These are phyloP conservation scores for Percopsis transmontana DNA, from an alignment of 2,113 vertebrate species.

Conservation along the genomic window DNA sequence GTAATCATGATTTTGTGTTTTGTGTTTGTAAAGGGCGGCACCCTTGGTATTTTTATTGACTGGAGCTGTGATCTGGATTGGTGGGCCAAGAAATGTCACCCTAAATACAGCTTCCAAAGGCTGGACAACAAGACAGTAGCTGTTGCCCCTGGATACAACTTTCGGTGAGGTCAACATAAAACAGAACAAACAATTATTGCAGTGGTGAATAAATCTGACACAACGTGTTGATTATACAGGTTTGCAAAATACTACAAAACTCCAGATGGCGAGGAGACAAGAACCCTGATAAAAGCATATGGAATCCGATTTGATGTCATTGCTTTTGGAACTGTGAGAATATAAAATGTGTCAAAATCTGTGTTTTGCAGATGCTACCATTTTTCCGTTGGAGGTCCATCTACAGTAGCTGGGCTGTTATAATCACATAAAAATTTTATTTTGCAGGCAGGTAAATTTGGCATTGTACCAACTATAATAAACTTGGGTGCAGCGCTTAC, in stretches of 20 bases:
- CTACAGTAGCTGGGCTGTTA: background rate
- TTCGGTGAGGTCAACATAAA: conserved; percentile 74
- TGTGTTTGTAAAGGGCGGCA: conserved; percentile 50
- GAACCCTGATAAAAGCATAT: conserved; percentile 85
- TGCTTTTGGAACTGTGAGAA: conserved; percentile 85
- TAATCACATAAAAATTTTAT: background rate
- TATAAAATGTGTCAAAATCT: background rate
- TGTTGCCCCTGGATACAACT: conserved; percentile 87
- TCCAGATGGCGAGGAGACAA: conserved; percentile 63
- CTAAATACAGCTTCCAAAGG: conserved; percentile 85
- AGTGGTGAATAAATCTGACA: background rate
- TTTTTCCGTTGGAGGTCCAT: background rate
- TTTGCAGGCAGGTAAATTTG: conserved; percentile 85
- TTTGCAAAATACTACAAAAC: conserved; percentile 86
- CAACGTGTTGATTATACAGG: conserved; percentile 60
- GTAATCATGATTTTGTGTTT: background rate
- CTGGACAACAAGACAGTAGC: conserved; percentile 83
- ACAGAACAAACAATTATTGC: background rate
- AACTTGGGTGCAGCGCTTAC: conserved; percentile 86
- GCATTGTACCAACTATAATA: conserved; percentile 87
- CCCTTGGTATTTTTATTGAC: conserved; percentile 63
- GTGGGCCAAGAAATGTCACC: conserved; percentile 74
- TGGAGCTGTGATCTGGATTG: conserved; percentile 85
- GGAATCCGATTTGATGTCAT: conserved; percentile 88
- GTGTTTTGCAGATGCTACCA: background rate